These are phyloP conservation scores for Eulemur albifrons DNA, from an alignment of 2,797 vertebrate species.

Conservation along the genomic window DNA sequence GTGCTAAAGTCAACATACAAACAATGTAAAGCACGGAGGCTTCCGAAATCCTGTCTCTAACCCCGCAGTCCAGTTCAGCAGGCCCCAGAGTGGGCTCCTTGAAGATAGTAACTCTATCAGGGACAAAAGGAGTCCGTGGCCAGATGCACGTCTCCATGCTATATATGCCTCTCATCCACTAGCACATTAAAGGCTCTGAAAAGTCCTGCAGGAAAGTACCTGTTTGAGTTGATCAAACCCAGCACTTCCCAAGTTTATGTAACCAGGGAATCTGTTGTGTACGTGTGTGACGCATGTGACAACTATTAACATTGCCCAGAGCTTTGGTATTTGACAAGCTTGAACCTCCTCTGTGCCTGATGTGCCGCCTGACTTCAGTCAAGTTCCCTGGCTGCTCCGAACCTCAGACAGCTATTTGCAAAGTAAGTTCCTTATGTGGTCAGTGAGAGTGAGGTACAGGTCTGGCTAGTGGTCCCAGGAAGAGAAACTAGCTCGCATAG, in stretches of 20 bases:
- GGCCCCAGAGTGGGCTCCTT: background rate
- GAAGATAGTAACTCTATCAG: background rate
- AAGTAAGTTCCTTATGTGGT: background rate
- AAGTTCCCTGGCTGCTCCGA: background rate
- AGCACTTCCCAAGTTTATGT: background rate
- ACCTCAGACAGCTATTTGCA: background rate
- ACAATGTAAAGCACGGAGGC: background rate
- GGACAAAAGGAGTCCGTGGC: background rate
- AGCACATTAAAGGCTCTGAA: background rate
- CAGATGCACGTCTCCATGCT: background rate
- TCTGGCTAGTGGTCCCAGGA: background rate
- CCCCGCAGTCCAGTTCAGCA: background rate
- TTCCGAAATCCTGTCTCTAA: background rate
- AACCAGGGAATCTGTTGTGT: background rate
- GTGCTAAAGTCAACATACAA: background rate
- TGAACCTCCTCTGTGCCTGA: background rate
- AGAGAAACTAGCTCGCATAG: background rate
- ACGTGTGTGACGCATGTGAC: background rate
- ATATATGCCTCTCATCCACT: rapidly evolving
- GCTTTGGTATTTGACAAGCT: background rate
- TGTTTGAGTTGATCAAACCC: background rate
- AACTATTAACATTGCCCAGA: background rate
- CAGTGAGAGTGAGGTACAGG: background rate
- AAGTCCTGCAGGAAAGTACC: background rate
- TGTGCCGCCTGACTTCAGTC: background rate